phyloP scores from a whole-genome alignment of 1,140 invertebrate species.

The Elymnias hypermnestra region DNA sequence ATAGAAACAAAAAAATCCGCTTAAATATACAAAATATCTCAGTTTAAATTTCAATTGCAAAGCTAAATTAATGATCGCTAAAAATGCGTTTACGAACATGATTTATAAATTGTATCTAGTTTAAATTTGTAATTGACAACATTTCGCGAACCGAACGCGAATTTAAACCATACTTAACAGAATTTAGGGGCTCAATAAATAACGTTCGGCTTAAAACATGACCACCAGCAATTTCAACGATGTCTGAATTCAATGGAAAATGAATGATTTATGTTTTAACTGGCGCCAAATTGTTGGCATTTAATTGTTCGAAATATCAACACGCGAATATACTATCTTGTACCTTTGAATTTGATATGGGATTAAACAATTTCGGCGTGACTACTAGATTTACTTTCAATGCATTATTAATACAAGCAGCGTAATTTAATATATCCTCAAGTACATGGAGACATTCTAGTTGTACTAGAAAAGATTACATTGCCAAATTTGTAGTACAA shows the following conservation, averaged over 20 bases:
- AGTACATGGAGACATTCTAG: too few species aligned
- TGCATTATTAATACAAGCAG: background rate
- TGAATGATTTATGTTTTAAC: conserved; percentile 15
- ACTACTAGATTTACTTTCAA: conserved; percentile 4
- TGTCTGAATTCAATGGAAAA: conserved; percentile 13
- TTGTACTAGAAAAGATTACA: too few species aligned
- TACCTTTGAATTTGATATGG: conserved; percentile 6
- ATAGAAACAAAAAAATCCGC: too few species aligned
- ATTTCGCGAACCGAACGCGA: too few species aligned
- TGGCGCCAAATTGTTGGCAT: conserved; percentile 19
- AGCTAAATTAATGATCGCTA: too few species aligned
- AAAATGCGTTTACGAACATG: too few species aligned
- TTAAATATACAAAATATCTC: too few species aligned
- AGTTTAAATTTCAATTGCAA: too few species aligned
- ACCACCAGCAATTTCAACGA: conserved; percentile 1
- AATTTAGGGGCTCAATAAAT: conserved; percentile 7
- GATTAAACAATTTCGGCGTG: conserved; percentile 14
- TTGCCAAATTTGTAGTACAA: too few species aligned
- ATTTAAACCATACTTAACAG: background rate
- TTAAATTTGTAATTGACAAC: too few species aligned
- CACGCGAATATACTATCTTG: conserved; percentile 18
- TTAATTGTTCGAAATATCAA: conserved; percentile 34
- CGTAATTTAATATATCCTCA: background rate
- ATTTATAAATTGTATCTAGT: too few species aligned
- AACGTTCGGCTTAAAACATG: conserved; percentile 7